Evolutionary conservation across 2,113 vertebrate species (phyloP).

Genomic region (Anoura caudifer): DNA sequence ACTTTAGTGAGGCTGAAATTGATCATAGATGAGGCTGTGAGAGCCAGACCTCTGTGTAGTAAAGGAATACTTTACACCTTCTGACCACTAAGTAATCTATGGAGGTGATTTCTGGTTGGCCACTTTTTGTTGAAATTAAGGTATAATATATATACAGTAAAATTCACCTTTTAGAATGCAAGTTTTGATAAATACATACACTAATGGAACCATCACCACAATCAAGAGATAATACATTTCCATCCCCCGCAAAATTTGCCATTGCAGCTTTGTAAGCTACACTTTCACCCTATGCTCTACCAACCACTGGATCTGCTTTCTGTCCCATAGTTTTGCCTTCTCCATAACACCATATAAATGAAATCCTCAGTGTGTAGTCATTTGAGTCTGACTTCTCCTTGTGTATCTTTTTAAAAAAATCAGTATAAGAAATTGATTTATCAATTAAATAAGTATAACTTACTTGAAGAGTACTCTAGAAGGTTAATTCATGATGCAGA

Average conservation of each 20-base stretch:
- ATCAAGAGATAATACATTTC: neutral
- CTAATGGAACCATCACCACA: neutral
- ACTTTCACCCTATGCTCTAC: neutral
- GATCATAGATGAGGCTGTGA: neutral
- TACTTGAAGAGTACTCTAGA: neutral
- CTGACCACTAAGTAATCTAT: neutral
- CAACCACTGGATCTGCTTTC: neutral
- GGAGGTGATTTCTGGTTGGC: neutral
- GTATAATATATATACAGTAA: neutral
- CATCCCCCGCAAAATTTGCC: neutral
- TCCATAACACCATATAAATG: neutral
- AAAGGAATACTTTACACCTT: neutral
- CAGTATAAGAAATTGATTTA: neutral
- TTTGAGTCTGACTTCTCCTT: neutral
- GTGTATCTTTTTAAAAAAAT: neutral
- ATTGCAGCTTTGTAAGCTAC: no score
- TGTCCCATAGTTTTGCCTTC: neutral
- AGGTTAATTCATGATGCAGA: neutral
- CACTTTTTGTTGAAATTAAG: neutral
- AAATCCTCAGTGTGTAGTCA: neutral
- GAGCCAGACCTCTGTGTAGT: neutral
- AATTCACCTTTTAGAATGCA: neutral
- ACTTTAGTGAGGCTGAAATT: neutral
- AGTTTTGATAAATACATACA: neutral
- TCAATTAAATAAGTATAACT: neutral